Base-by-base conservation (phyloP, 2,113 vertebrate genomes). In the Hepsetus odoe region DNA sequence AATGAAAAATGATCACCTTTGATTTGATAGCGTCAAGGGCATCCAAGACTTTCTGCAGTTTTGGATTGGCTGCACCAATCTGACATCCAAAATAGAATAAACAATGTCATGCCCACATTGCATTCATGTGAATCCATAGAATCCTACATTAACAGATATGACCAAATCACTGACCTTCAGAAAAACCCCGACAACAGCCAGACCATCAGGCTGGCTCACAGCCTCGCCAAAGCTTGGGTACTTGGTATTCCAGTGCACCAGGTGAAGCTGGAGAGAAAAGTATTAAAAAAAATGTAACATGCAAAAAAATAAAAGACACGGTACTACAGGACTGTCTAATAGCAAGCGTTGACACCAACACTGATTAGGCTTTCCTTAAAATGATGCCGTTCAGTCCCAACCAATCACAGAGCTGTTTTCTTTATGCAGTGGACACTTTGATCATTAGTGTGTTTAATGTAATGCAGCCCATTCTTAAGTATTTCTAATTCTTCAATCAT, bases 241-340 rank as follows among this genome's bases (percentile, higher is more conserved):
- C 81, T 96, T 97, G 44, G 94, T 95, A 67, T 99, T 99, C 98
- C 98, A 99, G 87, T 99, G 97, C 77, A 99, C 97, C 87, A 99
- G 88, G 84, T 99, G 97, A 56, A 99, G 96, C 98, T 99, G 86
- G 20, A 65, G 20, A 56, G 35, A 59, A 5, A 0, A 16, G 5
- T 53, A 6, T 53, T 6, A 53, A 32, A 61, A 24, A 28, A 32
- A 42, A 42, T 16, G 38, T 20, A 12, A 26, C 28, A 12, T 51
- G 4, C 4, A 0, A 20, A 16, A 40, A 7, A 32, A n/a, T n/a
- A n/a, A n/a, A n/a, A n/a, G n/a, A n/a, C n/a, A n/a, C n/a, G n/a
- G n/a, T n/a, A n/a, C n/a, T n/a, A n/a, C n/a, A n/a, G n/a, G n/a
- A n/a, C n/a, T n/a, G n/a, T n/a, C n/a, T n/a, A n/a, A n/a, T n/a